Base-by-base conservation (phyloP, 2,888 invertebrate species). In the Clistopyga incitator region DNA sequence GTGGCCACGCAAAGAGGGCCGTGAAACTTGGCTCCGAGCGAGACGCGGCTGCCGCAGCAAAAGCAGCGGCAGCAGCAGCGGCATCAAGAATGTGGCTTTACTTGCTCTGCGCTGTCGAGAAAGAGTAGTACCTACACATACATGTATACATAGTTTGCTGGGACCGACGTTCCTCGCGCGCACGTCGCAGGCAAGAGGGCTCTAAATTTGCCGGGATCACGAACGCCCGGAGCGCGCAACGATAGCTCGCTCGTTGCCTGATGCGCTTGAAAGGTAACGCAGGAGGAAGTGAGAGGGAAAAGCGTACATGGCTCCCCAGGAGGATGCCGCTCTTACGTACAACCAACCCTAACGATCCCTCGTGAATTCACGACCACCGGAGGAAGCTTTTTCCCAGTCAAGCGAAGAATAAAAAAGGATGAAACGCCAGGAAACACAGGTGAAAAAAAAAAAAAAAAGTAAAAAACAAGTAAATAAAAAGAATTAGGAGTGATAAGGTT, bases 121-220 rank as follows among this genome's bases (percentile, higher is more conserved):
- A 50, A 64, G 34, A 74, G 59, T 74, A 56, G 56, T 56, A 56
- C 71, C 42, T 4, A 13, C 20, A 38, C 64, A 38, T 71, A 50
- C 52, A 75, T 29, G 64, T 64, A 38, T 34, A 71, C 70, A 25
- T 34, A 71, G 52, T 23, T 18, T 38, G 20, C 38, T 13, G 71
- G 29, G 52, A 23, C 20, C 56, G 71, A 52, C 38, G 71, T 71
- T 42, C 52, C 52, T 34, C 38, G 70, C 34, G 70, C 70, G 34
- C 75, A 64, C 64, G 64, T 61, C 59, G 67, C 38, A 18, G 8
- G 68, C 47, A 65, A 54, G 77, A 61, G 64, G 76, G 59, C 42
- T 74, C 78, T 74, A 82, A 84, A 84, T 76, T 82, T 78, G 70
- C 79, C 47, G 76, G 56, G 76, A 84, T 84, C 82, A 78, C 76